Evolutionary conservation across 1,140 invertebrate genomes (phyloP).

Genomic region (Drosophila prosaltans): DNA sequence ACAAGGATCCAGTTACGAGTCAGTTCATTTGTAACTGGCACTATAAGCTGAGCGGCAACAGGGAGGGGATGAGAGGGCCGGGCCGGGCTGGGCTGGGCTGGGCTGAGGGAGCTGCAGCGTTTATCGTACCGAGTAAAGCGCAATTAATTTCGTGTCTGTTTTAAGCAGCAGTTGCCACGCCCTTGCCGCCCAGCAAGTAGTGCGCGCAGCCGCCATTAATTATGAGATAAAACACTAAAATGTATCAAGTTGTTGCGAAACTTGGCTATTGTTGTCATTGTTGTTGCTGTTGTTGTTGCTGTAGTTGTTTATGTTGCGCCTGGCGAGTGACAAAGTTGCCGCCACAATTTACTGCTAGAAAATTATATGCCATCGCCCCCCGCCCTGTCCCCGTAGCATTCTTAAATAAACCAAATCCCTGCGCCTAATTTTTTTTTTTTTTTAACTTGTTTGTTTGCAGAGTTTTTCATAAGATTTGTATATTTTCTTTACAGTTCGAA

Average conservation of each 20-base stretch:
- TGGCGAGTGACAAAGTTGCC: conserved; percentile 70
- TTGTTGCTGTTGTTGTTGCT: conserved; percentile 36
- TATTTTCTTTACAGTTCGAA: conserved; percentile 21
- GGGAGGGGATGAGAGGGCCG: background rate
- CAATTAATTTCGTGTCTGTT: conserved; percentile 79
- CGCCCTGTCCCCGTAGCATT: too few species aligned
- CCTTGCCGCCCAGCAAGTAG: conserved; percentile 32
- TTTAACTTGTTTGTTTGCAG: conserved; percentile 35
- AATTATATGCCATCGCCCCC: conserved; percentile 41
- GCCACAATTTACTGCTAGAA: conserved; percentile 71
- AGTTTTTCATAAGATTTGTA: conserved; percentile 29
- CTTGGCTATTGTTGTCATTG: conserved; percentile 14
- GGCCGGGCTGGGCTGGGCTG: too few species aligned
- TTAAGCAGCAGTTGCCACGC: conserved; percentile 65
- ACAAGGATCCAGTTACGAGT: conserved; percentile 57
- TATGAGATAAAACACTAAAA: conserved; percentile 82
- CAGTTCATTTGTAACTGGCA: conserved; percentile 72
- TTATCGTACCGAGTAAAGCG: conserved; percentile 78
- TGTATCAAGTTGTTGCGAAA: conserved; percentile 76
- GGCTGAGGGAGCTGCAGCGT: conserved; percentile 35
- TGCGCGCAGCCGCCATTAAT: conserved; percentile 69
- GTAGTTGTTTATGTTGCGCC: conserved; percentile 12
- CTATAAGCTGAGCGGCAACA: conserved; percentile 16
- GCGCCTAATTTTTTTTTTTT: conserved; percentile 13
- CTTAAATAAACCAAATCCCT: conserved; percentile 9